Evolutionary conservation across 2,113 vertebrate genomes (phyloP).

Genomic region (Barnardius zonarius): DNA sequence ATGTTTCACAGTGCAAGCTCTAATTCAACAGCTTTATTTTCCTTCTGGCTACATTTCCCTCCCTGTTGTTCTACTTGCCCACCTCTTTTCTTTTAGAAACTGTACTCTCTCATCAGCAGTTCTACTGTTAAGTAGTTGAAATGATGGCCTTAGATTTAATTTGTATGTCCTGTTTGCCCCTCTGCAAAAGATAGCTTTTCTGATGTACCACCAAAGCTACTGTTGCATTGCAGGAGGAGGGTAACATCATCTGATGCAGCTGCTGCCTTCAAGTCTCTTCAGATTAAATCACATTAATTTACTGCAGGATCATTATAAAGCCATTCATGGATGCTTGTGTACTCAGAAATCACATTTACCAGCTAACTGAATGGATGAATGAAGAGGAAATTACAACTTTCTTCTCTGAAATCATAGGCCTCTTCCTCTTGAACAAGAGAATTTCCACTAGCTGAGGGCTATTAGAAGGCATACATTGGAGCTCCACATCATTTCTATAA

Average conservation of each 20-base stretch:
- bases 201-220: not conserved
- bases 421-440: constrained; percentile 52
- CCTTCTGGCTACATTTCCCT: not conserved
- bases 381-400: constrained; percentile 64
- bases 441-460: constrained; percentile 15
- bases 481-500: not conserved
- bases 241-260: constrained; percentile 28
- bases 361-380: constrained; percentile 53
- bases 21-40: not conserved
- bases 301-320: constrained; percentile 56
- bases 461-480: not conserved
- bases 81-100: not conserved
- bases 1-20: not conserved
- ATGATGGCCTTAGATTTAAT: not conserved
- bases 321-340: constrained; percentile 60
- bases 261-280: constrained; percentile 57
- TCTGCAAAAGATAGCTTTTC: not conserved
- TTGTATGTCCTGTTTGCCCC: not conserved
- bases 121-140: not conserved
- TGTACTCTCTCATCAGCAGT: not conserved
- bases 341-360: constrained; percentile 65
- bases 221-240: not conserved
- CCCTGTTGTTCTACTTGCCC: not conserved
- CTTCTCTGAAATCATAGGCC: constrained; percentile 63
- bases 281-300: constrained; percentile 68